Evolutionary conservation across 2,888 invertebrate species (phyloP).

Genomic region (Tridacna crocea): DNA sequence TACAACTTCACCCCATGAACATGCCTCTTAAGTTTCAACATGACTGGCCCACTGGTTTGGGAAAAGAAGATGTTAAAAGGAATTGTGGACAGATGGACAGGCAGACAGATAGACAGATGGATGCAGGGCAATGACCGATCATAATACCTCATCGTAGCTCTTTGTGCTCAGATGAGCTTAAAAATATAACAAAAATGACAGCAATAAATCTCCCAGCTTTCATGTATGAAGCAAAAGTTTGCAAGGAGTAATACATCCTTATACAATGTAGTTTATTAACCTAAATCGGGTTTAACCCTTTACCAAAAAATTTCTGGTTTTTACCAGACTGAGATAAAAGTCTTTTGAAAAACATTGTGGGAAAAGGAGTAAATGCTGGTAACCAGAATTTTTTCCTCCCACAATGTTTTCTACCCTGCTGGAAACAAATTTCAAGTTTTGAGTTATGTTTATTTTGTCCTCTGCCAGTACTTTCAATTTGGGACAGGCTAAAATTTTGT

Average conservation of each 20-base stretch:
- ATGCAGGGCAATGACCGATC: too few species aligned
- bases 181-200: background rate
- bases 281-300: background rate
- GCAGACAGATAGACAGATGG: background rate
- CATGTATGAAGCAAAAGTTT: background rate
- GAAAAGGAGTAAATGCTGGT: background rate
- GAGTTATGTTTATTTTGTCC: background rate
- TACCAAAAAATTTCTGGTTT: too few species aligned
- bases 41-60: background rate
- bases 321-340: too few species aligned
- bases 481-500: too few species aligned
- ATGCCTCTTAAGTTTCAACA: too few species aligned
- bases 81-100: background rate
- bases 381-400: background rate
- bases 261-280: background rate
- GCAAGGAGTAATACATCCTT: background rate
- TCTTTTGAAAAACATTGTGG: background rate
- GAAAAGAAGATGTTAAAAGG: background rate
- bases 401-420: background rate
- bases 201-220: background rate
- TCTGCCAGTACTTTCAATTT: background rate
- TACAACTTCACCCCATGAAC: too few species aligned
- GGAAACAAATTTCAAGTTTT: background rate
- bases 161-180: too few species aligned
- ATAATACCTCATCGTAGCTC: too few species aligned